A percentile compares a stretch with the other conserved stretches of the same genome.
These are phyloP conservation scores for Penelope pileata DNA, from an alignment of 2,113 vertebrate genomes.

Conservation along the genomic window DNA sequence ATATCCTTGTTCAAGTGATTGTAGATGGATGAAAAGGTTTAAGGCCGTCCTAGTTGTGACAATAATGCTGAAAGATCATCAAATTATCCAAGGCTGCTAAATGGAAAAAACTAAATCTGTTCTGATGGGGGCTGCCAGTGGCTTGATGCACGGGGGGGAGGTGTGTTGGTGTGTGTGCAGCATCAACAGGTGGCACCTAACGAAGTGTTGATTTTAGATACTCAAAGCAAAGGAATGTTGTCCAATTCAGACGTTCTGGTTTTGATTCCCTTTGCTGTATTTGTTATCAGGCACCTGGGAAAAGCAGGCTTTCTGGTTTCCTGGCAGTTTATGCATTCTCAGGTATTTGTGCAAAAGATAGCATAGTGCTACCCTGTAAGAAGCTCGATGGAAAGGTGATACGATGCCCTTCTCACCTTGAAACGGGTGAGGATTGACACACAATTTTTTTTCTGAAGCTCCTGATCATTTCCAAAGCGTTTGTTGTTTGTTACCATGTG, in stretches of 20 bases:
- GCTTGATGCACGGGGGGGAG: neutral
- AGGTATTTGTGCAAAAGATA: neutral
- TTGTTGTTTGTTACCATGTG: neutral
- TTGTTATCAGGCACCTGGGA: neutral
- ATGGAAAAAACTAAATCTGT: neutral
- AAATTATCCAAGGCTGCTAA: neutral
- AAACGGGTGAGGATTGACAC: neutral
- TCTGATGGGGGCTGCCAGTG: accelerated
- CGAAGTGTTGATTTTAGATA: neutral
- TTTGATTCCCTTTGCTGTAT: neutral
- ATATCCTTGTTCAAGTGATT: neutral
- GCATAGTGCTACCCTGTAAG: neutral
- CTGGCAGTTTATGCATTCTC: neutral
- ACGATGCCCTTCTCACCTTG: neutral
- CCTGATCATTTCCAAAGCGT: accelerated
- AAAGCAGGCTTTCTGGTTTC: neutral
- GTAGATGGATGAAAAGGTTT: neutral
- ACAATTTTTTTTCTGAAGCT: neutral
- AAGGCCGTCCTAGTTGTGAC: neutral
- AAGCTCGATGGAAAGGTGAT: accelerated
- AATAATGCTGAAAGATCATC: neutral
- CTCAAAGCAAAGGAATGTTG: neutral
- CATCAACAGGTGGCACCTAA: neutral
- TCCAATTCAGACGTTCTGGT: neutral
- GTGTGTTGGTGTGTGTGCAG: accelerated